These are phyloP conservation scores for Onychostruthus taczanowskii DNA, from an alignment of 2,113 vertebrate species.

Conservation along the genomic window DNA sequence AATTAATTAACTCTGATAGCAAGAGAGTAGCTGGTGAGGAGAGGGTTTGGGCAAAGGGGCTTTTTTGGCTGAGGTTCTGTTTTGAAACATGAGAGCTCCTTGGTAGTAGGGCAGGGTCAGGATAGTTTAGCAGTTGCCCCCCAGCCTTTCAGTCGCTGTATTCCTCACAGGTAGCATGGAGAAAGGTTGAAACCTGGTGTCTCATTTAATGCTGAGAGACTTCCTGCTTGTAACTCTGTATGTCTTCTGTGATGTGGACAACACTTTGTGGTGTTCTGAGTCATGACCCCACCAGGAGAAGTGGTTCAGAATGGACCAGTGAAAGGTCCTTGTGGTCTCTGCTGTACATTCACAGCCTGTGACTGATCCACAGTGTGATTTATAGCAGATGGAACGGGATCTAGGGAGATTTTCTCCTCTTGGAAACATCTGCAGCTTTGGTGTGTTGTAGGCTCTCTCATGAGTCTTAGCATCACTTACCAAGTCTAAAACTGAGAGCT, in stretches of 20 bases:
- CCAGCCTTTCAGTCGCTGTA: rapidly evolving
- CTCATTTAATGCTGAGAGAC: not conserved
- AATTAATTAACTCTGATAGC: not conserved
- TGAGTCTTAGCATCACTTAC: not conserved
- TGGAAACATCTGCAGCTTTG: not conserved
- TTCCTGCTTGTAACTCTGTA: not conserved
- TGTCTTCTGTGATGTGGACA: not conserved
- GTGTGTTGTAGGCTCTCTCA: not conserved
- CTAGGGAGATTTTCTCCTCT: not conserved
- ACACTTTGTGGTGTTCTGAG: not conserved
- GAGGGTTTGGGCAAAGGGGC: not conserved
- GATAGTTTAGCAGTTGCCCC: not conserved
- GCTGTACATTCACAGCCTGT: not conserved
- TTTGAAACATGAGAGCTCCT: not conserved
- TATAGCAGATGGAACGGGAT: not conserved
- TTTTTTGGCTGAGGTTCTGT: not conserved
- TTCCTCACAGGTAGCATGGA: not conserved
- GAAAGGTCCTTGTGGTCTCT: not conserved
- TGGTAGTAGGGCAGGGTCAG: not conserved
- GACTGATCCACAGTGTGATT: not conserved
- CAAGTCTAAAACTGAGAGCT: not conserved
- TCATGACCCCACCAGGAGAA: not conserved
- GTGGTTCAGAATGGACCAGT: not conserved
- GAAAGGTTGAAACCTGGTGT: not conserved
- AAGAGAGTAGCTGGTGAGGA: not conserved